A percentile compares a stretch with the other conserved stretches of the same genome.
These are phyloP conservation scores for Macropodus opercularis DNA, from an alignment of 2,797 vertebrate genomes.

Conservation along the genomic window DNA sequence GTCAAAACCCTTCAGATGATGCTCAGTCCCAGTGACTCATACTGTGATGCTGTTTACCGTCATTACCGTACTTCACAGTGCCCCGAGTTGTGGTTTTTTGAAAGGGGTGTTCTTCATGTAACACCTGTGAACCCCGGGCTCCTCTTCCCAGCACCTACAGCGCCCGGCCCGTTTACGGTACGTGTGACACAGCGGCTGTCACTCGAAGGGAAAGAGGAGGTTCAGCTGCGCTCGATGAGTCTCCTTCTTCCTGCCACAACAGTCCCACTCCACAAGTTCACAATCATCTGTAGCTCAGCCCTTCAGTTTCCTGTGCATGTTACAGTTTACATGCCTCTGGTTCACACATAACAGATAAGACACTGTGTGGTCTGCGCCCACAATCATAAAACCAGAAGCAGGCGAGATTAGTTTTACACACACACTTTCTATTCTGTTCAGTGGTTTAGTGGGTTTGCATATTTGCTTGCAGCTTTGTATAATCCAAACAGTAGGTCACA, in stretches of 20 bases:
- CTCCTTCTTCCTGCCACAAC: slow-evolving; percentile 48
- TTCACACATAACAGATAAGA: slow-evolving; percentile 15
- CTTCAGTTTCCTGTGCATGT: slow-evolving; percentile 24
- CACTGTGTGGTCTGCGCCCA: slow-evolving; percentile 14
- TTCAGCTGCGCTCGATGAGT: slow-evolving; percentile 4
- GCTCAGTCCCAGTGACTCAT: slow-evolving; percentile 36
- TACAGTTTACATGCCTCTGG: not conserved
- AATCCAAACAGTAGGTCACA: not conserved
- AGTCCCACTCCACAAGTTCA: slow-evolving; percentile 1
- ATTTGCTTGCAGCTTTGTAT: slow-evolving; percentile 5
- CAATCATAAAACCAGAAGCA: slow-evolving; percentile 7
- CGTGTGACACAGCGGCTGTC: slow-evolving; percentile 58
- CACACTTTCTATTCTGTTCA: slow-evolving; percentile 28
- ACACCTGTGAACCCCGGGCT: slow-evolving; percentile 42
- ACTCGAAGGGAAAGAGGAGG: slow-evolving; percentile 56
- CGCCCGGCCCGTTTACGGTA: slow-evolving; percentile 55
- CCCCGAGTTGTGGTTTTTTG: slow-evolving; percentile 45
- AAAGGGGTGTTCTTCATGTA: slow-evolving; percentile 37
- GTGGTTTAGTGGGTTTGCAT: slow-evolving; percentile 25
- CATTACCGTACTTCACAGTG: slow-evolving; percentile 28
- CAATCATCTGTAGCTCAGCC: not conserved
- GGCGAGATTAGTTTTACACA: not conserved
- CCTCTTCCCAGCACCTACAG: slow-evolving; percentile 52
- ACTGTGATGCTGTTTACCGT: slow-evolving; percentile 38
- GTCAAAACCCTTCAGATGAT: not conserved